A percentile compares a stretch with the other conserved stretches of the same genome.
Conservation (phyloP, 2,113 vertebrate species). For the Onychostoma macrolepis region DNA sequence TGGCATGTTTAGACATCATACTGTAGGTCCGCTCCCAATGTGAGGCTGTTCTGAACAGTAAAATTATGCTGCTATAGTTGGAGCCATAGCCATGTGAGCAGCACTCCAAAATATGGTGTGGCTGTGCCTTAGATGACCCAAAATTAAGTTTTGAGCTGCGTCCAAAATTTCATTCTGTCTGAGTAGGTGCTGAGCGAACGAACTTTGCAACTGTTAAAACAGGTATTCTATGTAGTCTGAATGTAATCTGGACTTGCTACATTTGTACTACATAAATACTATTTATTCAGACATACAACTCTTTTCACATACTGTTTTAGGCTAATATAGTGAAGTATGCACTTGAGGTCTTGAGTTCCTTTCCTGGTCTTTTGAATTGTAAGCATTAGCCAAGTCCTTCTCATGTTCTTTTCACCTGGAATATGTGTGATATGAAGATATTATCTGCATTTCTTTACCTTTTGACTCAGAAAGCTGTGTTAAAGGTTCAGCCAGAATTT, state of each 20-base stretch:
- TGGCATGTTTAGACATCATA: not conserved
- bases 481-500: constrained; percentile 49
- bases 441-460: constrained; percentile 37
- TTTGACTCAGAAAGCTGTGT: constrained; percentile 25
- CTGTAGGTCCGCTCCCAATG: not conserved
- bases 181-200: not conserved
- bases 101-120: not conserved
- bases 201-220: not conserved
- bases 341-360: too few species aligned
- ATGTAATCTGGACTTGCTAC: not conserved
- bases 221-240: not conserved
- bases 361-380: not conserved
- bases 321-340: too few species aligned
- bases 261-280: too few species aligned
- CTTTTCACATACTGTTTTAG: too few species aligned
- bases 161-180: not conserved
- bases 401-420: not conserved
- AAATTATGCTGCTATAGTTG: not conserved
- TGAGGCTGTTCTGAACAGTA: not conserved
- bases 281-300: too few species aligned
- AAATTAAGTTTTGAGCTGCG: too few species aligned
- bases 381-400: not conserved
- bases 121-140: not conserved
- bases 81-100: not conserved
- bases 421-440: not conserved